A percentile compares a stretch with the other conserved stretches of the same genome.
phyloP scores from a whole-genome alignment of 30 jellyfish, hydroid and myxozoan species.

The Aurelia sp. region DNA sequence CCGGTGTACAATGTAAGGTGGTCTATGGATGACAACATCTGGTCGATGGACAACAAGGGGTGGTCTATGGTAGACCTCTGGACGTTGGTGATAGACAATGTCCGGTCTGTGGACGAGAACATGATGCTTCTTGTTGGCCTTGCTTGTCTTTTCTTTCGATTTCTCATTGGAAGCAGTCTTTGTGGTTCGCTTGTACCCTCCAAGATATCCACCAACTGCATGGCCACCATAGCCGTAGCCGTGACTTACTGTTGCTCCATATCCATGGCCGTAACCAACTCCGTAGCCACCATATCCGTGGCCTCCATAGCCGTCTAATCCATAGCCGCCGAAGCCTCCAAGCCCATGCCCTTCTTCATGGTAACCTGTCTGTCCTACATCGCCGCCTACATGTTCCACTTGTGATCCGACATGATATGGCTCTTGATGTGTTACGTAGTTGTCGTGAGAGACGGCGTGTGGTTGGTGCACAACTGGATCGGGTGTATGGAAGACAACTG shows the following conservation, averaged over 20 bases:
- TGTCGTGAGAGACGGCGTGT: constrained; percentile 84
- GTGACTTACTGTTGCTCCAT: constrained; percentile 21
- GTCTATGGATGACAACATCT: constrained; percentile 80
- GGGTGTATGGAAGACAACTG: constrained; percentile 90
- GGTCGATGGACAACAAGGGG: constrained; percentile 81
- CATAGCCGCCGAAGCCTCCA: constrained; percentile 28
- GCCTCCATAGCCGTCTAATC: constrained; percentile 24
- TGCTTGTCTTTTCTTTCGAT: constrained; percentile 12
- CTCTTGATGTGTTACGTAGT: constrained; percentile 80
- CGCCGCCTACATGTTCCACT: constrained; percentile 65
- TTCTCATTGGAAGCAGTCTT: not conserved
- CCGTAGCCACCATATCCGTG: constrained; percentile 14
- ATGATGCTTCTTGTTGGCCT: constrained; percentile 77
- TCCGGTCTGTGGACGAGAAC: constrained; percentile 84
- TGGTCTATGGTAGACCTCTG: constrained; percentile 87
- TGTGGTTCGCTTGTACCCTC: constrained; percentile 44
- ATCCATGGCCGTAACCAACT: constrained; percentile 40
- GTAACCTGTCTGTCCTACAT: constrained; percentile 50
- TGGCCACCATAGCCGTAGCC: constrained; percentile 9
- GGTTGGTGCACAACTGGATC: constrained; percentile 84
- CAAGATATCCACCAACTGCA: not conserved
- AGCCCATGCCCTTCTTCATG: constrained; percentile 15
- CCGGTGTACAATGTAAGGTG: constrained; percentile 81
- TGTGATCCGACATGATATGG: constrained; percentile 84
- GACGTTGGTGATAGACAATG: constrained; percentile 79